Conservation (phyloP, 2,113 vertebrate genomes). For the Campylomormyrus numenius region DNA sequence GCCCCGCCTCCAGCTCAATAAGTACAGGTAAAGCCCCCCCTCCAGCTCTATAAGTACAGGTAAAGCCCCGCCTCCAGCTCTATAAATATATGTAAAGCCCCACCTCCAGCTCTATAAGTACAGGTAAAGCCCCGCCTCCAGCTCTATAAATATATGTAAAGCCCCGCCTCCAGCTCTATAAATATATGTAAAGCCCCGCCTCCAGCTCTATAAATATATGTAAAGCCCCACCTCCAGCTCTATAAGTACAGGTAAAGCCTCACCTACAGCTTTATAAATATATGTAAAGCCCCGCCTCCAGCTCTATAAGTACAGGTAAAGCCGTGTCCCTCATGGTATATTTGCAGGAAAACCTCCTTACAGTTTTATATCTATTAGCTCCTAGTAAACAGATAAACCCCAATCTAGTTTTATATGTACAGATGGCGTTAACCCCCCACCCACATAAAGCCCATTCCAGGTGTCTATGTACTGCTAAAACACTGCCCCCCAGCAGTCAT, state of each 20-base stretch:
- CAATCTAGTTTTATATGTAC: constrained; percentile 94
- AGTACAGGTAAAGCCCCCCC: constrained; percentile 78
- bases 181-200: background rate
- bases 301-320: constrained; percentile 88
- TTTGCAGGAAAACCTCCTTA: background rate
- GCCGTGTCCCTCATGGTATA: background rate
- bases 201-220: constrained; percentile 99
- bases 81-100: background rate
- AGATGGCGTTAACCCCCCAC: constrained; percentile 62
- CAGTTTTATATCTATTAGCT: constrained; percentile 45
- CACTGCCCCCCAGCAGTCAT: background rate
- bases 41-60: constrained; percentile 85
- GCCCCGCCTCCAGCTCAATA: background rate
- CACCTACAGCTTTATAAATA: background rate
- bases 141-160: constrained; percentile 6
- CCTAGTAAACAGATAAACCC: constrained; percentile 26
- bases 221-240: constrained; percentile 40
- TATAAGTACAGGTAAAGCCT: constrained; percentile 72
- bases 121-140: constrained; percentile 64
- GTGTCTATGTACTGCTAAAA: constrained; percentile 97
- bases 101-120: constrained; percentile 61
- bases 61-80: constrained; percentile 9
- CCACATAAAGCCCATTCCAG: constrained; percentile 46
- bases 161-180: background rate
- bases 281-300: constrained; percentile 54